These are phyloP conservation scores for Anastatus disparis DNA, from an alignment of 1,140 invertebrate species.

Conservation along the genomic window DNA sequence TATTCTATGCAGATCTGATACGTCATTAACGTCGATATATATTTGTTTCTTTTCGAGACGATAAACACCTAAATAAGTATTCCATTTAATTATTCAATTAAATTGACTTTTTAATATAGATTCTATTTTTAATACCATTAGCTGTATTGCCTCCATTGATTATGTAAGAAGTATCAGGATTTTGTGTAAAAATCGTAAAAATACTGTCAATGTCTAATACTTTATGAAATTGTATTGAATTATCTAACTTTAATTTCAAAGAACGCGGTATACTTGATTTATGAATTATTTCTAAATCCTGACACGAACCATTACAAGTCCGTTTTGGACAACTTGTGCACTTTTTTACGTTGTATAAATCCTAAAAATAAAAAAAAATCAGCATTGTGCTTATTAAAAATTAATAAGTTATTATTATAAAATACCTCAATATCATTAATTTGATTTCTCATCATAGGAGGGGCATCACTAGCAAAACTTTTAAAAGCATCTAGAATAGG, in stretches of 20 bases:
- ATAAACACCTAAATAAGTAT: conserved; percentile 70
- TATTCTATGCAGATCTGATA: conserved; percentile 71
- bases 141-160: conserved; percentile 77
- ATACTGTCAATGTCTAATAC: conserved; percentile 67
- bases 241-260: not conserved
- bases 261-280: conserved; percentile 23
- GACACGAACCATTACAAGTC: conserved; percentile 52
- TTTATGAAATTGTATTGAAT: conserved; percentile 66
- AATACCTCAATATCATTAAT: conserved; percentile 73
- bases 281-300: conserved; percentile 31
- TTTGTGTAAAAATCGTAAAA: conserved; percentile 69
- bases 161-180: conserved; percentile 65
- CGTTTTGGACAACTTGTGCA: conserved; percentile 54
- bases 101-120: too few relatives aligned
- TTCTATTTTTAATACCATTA: conserved; percentile 57
- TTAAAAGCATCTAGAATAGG: conserved; percentile 87
- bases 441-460: conserved; percentile 60
- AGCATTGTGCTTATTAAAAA: too few relatives aligned
- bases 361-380: conserved; percentile 51
- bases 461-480: conserved; percentile 74
- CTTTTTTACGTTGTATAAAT: conserved; percentile 55
- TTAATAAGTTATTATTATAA: too few relatives aligned
- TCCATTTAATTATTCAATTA: too few relatives aligned
- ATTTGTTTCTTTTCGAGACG: conserved; percentile 66
- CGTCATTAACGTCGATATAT: conserved; percentile 79